These are phyloP conservation scores for Griposia aprilina DNA, from an alignment of 2,888 invertebrate species.

Conservation along the genomic window DNA sequence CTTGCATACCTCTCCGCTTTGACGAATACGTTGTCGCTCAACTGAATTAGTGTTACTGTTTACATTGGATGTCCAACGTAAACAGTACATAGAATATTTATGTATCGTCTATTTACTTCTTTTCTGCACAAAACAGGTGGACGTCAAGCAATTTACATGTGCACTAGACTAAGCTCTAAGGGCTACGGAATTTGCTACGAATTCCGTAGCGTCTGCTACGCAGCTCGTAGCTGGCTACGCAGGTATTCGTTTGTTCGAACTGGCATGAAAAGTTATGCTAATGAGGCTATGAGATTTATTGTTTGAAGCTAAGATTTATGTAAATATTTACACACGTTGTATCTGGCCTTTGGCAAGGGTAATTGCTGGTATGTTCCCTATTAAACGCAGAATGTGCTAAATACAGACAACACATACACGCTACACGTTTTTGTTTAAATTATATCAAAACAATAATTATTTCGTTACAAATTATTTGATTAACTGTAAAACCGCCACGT, in stretches of 20 bases:
- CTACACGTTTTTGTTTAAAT: not conserved
- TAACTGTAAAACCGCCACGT: not conserved
- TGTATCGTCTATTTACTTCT: not conserved
- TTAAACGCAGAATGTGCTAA: not conserved
- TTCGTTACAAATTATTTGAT: not conserved
- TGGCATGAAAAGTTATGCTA: not conserved
- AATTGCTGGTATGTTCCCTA: not conserved
- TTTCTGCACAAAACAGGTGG: not conserved
- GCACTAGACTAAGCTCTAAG: not conserved
- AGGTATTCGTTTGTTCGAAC: not conserved
- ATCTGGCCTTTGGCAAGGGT: not conserved
- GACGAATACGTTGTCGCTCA: not conserved
- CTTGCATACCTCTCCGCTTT: not conserved
- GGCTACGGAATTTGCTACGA: constrained; percentile 21
- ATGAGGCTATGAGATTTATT: no score
- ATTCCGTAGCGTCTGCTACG: constrained; percentile 43
- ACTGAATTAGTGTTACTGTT: not conserved
- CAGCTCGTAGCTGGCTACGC: constrained; percentile 5
- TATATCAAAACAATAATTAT: not conserved
- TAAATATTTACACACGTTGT: not conserved
- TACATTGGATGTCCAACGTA: no score
- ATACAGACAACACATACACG: not conserved
- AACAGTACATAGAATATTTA: no score
- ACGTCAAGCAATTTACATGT: not conserved
- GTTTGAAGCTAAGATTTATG: not conserved